A percentile compares a stretch with the other conserved stretches of the same genome.
Evolutionary conservation across 2,888 invertebrate genomes (phyloP).

Genomic region (Leptinotarsa haldemani): DNA sequence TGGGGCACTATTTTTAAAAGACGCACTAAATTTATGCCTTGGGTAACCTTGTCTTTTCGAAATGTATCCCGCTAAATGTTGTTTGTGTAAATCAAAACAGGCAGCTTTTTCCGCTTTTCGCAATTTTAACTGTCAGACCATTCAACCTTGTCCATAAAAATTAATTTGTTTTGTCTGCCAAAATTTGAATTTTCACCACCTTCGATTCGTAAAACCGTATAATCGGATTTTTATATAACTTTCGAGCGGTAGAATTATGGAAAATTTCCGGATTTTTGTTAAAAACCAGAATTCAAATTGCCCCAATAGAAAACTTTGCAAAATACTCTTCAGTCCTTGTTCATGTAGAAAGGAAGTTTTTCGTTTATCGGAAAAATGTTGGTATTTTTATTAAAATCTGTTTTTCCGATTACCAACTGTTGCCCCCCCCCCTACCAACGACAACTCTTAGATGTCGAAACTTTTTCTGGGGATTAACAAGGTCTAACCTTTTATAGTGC

Average conservation of each 20-base stretch:
- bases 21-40: constrained; percentile 10
- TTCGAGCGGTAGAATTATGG: background rate
- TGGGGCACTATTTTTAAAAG: constrained; percentile 15
- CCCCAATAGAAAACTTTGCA: no score
- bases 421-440: no score
- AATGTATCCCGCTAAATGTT: constrained; percentile 8
- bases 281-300: no score
- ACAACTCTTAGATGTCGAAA: no score
- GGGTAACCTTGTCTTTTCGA: constrained; percentile 17
- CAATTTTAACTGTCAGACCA: constrained; percentile 5
- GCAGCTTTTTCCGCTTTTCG: constrained; percentile 10
- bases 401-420: no score
- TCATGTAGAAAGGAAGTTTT: no score
- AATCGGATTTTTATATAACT: background rate
- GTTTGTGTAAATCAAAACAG: constrained; percentile 17
- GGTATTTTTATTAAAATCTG: no score
- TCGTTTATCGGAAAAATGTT: no score
- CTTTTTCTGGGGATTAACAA: no score
- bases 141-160: constrained; percentile 25
- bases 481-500: no score
- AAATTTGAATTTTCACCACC: constrained; percentile 9
- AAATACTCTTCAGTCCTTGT: no score
- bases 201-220: constrained; percentile 11
- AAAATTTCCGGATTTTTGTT: no score
- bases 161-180: constrained; percentile 25